These are phyloP conservation scores for Rapana venosa DNA, from an alignment of 2,888 invertebrate genomes.

Conservation along the genomic window DNA sequence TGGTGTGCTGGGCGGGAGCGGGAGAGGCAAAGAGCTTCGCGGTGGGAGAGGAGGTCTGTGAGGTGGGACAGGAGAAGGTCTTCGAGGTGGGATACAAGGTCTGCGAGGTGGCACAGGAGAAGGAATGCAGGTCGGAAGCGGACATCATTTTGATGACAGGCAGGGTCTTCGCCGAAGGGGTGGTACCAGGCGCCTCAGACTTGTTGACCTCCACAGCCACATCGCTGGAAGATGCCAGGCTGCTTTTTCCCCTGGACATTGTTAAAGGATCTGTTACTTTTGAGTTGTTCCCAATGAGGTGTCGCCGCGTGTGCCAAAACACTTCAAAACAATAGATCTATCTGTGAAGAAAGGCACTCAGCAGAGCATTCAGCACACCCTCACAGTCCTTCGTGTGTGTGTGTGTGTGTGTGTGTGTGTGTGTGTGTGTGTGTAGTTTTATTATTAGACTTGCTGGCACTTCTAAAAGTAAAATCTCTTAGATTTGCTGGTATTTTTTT, in stretches of 20 bases:
- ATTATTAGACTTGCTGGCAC: no score
- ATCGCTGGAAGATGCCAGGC: constrained; percentile 49
- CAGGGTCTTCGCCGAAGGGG: neutral
- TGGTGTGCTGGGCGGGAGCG: neutral
- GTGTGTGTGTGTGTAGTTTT: no score
- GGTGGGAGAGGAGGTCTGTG: neutral
- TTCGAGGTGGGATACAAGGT: neutral
- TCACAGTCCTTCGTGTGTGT: no score
- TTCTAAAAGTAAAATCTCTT: no score
- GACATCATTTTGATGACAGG: neutral
- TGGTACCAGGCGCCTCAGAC: neutral
- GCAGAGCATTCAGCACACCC: no score
- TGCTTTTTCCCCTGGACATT: neutral
- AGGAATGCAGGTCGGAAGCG: neutral
- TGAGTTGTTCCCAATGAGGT: no score
- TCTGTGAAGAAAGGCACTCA: no score
- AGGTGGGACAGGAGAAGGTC: neutral
- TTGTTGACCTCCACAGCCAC: constrained; percentile 40
- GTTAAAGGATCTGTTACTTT: no score
- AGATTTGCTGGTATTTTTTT: no score
- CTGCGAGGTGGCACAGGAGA: neutral
- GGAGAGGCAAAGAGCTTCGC: neutral
- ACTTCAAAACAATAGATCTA: no score
- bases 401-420: no score
- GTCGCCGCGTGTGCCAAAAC: no score